Evolutionary conservation across 2,888 invertebrate species (phyloP).

Genomic region (Hetaerina titia): DNA sequence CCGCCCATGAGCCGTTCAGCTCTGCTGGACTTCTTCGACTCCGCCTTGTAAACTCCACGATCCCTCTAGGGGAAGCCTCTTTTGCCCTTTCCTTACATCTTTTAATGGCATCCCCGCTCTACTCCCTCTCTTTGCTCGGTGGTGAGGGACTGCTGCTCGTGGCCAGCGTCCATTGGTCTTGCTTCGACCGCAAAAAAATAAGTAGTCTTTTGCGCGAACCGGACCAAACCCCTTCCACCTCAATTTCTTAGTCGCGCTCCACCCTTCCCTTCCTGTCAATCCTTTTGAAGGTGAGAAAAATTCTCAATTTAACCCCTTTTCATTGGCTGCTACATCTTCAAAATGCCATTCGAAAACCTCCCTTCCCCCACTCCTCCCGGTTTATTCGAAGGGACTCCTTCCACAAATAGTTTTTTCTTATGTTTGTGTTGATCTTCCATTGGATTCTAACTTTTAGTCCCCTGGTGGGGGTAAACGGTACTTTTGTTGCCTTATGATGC

Average conservation of each 20-base stretch:
- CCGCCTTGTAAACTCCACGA: not conserved
- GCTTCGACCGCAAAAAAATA: conserved; percentile 41
- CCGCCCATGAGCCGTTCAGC: conserved; percentile 18
- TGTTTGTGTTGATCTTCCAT: too few species aligned
- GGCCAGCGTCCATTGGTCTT: conserved; percentile 40
- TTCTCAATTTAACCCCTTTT: not conserved
- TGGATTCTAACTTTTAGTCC: too few species aligned
- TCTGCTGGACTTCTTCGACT: conserved; percentile 25
- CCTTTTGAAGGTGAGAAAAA: not conserved
- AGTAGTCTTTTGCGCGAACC: not conserved
- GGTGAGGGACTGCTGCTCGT: not conserved
- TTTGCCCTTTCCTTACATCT: not conserved
- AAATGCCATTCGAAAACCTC: not conserved
- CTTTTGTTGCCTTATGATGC: too few species aligned
- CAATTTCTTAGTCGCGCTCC: not conserved
- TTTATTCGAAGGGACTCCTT: not conserved
- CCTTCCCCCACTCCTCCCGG: not conserved
- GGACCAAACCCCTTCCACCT: not conserved
- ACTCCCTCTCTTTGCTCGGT: not conserved
- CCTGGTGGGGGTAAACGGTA: too few species aligned
- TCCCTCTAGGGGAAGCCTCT: not conserved
- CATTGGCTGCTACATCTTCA: not conserved
- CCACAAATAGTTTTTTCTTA: not conserved
- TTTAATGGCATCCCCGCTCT: not conserved
- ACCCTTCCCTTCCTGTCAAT: not conserved